These are phyloP conservation scores for Xiphophorus maculatus DNA, from an alignment of 2,113 vertebrate species.

Conservation along the genomic window DNA sequence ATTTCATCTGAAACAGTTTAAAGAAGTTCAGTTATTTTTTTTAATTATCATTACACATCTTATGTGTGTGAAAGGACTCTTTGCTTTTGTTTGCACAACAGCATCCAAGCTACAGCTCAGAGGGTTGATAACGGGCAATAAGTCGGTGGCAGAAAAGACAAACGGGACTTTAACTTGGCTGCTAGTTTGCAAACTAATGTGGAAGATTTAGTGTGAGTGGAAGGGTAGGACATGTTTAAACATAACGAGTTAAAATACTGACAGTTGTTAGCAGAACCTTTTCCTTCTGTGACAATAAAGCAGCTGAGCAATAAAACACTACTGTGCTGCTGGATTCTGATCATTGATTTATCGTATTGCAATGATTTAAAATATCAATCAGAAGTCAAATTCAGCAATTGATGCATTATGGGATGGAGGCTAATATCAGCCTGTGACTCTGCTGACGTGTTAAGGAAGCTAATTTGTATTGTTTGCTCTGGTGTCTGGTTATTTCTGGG, in stretches of 20 bases:
- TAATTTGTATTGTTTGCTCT: too few species aligned
- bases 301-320: background rate
- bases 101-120: background rate
- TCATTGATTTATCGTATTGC: background rate
- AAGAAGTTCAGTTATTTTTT: background rate
- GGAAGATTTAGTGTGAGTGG: background rate
- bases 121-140: background rate
- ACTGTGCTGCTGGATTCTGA: background rate
- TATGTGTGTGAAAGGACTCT: background rate
- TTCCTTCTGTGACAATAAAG: conserved; percentile 6
- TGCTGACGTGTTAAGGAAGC: too few species aligned
- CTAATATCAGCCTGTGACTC: too few species aligned
- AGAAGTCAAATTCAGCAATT: background rate
- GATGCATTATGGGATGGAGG: too few species aligned
- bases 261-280: conserved; percentile 6
- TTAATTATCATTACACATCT: background rate
- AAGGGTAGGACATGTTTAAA: conserved; percentile 5
- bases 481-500: too few species aligned
- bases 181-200: background rate
- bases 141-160: background rate
- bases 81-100: conserved; percentile 1
- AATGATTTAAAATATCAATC: background rate
- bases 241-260: background rate
- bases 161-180: background rate
- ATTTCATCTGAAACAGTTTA: background rate